Percentiles rank a stretch among this genome's conserved stretches.
phyloP scores from a whole-genome alignment of 2,797 vertebrate genomes.

The Champsocephalus gunnari region DNA sequence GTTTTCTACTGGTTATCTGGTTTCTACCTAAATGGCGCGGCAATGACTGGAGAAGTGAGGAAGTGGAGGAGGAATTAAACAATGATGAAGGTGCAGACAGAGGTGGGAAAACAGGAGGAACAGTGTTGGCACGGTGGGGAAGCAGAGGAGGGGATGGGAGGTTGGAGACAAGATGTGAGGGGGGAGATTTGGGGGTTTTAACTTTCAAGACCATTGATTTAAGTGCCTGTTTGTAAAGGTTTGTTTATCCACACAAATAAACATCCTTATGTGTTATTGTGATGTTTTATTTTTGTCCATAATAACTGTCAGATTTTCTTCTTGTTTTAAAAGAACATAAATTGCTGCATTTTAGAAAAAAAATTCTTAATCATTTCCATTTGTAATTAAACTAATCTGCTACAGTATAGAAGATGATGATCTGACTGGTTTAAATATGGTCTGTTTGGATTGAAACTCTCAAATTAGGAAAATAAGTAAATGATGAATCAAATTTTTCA shows the following conservation, averaged over 20 bases:
- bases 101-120: slow-evolving; percentile 40
- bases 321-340: not conserved
- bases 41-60: not conserved
- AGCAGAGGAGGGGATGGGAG: not conserved
- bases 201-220: not conserved
- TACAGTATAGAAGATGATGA: not conserved
- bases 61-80: slow-evolving; percentile 2
- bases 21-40: not conserved
- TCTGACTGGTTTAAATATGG: not conserved
- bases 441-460: not conserved
- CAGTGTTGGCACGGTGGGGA: not conserved
- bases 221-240: not conserved
- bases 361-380: not conserved
- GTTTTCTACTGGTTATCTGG: not conserved
- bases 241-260: not conserved
- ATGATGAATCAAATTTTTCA: not conserved
- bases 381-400: not conserved
- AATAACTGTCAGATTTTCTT: too few species aligned
- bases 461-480: not conserved
- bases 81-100: slow-evolving; percentile 1
- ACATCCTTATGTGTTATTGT: not conserved
- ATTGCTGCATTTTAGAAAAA: not conserved
- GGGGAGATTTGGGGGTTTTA: not conserved
- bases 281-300: not conserved
- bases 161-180: not conserved